phyloP scores from a whole-genome alignment of 2,888 invertebrate species.

The Abscondita cerata region DNA sequence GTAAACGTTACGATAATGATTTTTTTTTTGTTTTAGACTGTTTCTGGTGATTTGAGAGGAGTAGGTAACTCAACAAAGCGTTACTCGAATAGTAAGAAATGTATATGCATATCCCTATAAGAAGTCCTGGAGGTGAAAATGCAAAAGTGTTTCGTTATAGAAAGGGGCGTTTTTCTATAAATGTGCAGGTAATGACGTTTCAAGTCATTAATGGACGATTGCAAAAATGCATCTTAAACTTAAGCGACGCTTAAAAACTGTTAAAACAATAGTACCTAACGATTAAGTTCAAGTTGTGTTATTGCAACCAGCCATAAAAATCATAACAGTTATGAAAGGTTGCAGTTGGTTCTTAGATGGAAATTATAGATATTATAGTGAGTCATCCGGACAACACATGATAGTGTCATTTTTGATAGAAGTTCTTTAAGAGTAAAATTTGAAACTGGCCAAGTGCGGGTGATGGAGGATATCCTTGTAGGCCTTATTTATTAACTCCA shows the following conservation, averaged over 20 bases:
- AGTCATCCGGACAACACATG: constrained; percentile 1
- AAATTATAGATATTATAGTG: constrained; percentile 1
- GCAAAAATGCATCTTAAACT: too few species aligned
- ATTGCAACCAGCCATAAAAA: too few species aligned
- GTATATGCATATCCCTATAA: too few species aligned
- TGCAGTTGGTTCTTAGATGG: background rate
- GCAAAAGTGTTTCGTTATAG: background rate
- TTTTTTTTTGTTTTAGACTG: too few species aligned
- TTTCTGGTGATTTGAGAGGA: background rate
- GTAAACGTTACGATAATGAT: too few species aligned
- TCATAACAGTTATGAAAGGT: too few species aligned
- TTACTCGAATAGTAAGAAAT: background rate
- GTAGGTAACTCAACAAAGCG: constrained; percentile 1
- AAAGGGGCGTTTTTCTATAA: background rate
- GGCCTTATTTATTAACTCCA: background rate
- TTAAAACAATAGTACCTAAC: too few species aligned
- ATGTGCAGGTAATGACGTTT: background rate
- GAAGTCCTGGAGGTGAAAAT: too few species aligned
- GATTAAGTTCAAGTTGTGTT: too few species aligned
- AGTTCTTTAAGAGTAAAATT: background rate
- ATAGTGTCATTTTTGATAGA: background rate
- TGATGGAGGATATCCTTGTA: background rate
- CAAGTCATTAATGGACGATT: too few species aligned
- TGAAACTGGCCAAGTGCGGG: background rate
- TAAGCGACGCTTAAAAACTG: too few species aligned